Evolutionary conservation across 2,113 vertebrate species (phyloP).

Genomic region (Gorsachius goisagi): DNA sequence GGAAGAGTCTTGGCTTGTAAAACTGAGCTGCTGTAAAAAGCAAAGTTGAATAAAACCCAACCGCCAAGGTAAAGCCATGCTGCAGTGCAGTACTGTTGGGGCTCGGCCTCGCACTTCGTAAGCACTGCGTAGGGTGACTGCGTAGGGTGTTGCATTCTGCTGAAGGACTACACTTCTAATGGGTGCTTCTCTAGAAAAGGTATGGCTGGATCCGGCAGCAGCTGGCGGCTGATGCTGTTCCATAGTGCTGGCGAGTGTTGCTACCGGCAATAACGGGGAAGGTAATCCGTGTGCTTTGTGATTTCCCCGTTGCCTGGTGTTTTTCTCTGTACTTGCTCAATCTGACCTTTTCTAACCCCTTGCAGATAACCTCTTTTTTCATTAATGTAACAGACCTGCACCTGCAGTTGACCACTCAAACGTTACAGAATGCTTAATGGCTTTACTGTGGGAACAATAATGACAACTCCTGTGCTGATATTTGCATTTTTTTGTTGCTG

Average conservation of each 20-base stretch:
- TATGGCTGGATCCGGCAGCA: rapidly evolving
- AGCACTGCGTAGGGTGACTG: rapidly evolving
- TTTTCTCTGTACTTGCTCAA: rapidly evolving
- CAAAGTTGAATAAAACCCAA: background rate
- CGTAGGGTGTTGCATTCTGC: rapidly evolving
- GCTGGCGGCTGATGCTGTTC: background rate
- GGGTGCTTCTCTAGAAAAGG: too few relatives aligned
- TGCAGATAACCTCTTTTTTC: background rate
- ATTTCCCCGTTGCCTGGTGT: rapidly evolving
- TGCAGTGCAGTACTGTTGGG: background rate
- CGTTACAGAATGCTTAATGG: rapidly evolving
- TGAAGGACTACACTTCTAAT: background rate
- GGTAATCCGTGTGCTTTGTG: rapidly evolving
- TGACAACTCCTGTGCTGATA: rapidly evolving
- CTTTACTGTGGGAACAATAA: background rate
- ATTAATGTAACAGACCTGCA: background rate
- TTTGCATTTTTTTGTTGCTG: rapidly evolving
- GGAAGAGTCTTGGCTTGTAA: background rate
- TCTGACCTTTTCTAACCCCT: background rate
- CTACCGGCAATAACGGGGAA: rapidly evolving
- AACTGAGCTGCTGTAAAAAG: background rate
- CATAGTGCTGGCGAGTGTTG: rapidly evolving
- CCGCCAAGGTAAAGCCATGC: rapidly evolving
- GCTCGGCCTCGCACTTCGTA: rapidly evolving
- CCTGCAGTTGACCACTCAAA: rapidly evolving